A percentile compares a stretch with the other conserved stretches of the same genome.
phyloP scores from a whole-genome alignment of 2,113 vertebrate species.

The Lontra canadensis region DNA sequence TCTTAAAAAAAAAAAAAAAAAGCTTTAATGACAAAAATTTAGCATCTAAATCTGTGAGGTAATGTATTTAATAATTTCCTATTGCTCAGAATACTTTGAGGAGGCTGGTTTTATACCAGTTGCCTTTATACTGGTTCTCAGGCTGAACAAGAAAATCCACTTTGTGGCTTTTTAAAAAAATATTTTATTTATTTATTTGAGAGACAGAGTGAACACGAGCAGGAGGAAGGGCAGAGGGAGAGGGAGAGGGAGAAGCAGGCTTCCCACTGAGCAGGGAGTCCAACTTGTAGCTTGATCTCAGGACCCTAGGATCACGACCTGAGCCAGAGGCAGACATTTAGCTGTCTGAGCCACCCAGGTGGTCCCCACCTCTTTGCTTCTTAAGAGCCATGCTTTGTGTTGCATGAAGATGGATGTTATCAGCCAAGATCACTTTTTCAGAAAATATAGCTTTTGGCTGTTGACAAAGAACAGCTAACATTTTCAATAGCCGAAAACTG shows the following conservation, averaged over 20 bases:
- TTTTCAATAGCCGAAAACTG: conserved; percentile 14
- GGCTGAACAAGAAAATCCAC: not conserved
- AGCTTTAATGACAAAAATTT: not conserved
- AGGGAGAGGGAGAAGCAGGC: not conserved
- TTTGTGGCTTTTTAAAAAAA: not conserved
- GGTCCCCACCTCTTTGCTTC: not conserved
- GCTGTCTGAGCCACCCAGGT: not conserved
- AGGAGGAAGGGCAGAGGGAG: not conserved
- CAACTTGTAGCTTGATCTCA: too few relatives aligned
- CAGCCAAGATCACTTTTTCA: not conserved
- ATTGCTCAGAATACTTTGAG: not conserved
- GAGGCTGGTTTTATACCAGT: not conserved
- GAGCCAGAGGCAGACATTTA: not conserved
- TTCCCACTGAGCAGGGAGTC: not conserved
- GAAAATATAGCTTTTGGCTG: conserved; percentile 26
- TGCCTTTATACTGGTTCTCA: not conserved
- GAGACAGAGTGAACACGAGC: too few relatives aligned
- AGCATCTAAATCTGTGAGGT: not conserved
- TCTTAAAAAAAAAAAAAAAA: not conserved
- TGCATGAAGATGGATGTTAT: not conserved
- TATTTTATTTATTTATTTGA: too few relatives aligned
- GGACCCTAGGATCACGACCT: too few relatives aligned
- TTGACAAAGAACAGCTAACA: conserved; percentile 9
- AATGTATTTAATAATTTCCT: not conserved
- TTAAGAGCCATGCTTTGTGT: not conserved